Evolutionary conservation across 2,113 vertebrate genomes (phyloP), one percentile per base, ranked within the genome.

Genomic region (Scortum barcoo): DNA sequence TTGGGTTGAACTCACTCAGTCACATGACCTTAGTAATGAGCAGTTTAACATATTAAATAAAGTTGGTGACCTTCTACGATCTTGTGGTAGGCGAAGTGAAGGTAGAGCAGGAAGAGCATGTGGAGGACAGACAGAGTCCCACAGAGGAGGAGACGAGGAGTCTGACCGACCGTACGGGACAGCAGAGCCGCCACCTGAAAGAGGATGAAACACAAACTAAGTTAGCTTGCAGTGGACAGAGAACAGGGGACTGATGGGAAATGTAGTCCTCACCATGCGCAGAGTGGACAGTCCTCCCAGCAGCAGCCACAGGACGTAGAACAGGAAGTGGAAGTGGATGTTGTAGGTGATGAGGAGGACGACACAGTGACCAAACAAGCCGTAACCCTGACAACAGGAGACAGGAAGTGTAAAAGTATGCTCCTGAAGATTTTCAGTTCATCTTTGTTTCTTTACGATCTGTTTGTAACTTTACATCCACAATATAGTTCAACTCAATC

Each of bases 31-130:
- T 16, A 54, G 30, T 42, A 13, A 42, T 42, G 40, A 42, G 40
- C 13, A 42, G 12, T 13, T 42, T 13, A 42, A 13, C 3, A 9
- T 42, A 42, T 12, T 42, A 42, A 36, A 42, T 42, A 17, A 44
- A 1, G 44, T 17, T 8, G 19, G 89, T 36, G 91, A 99, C 98
- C 98, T 95, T 99, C 97, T 3, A 99, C 94, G 26, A 99, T 97
- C 86, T 96, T 96, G 95, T 99, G 98, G 93, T 99, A 99, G 85
- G 97, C 96, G 79, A 99, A 99, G 94, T 99, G 98, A 89, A 99
- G 95, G 89, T 99, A 99, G 36, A 99, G 97, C 86, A 99, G 96
- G 92, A 99, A 99, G 58, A 98, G 96, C 98, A 99, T 98, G 87
- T 99, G 98, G 44, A 99, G 96, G 26, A 95, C 91, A 1, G 97